These are phyloP conservation scores for Lycocorax pyrrhopterus DNA, from an alignment of 2,113 vertebrate genomes.

Conservation along the genomic window DNA sequence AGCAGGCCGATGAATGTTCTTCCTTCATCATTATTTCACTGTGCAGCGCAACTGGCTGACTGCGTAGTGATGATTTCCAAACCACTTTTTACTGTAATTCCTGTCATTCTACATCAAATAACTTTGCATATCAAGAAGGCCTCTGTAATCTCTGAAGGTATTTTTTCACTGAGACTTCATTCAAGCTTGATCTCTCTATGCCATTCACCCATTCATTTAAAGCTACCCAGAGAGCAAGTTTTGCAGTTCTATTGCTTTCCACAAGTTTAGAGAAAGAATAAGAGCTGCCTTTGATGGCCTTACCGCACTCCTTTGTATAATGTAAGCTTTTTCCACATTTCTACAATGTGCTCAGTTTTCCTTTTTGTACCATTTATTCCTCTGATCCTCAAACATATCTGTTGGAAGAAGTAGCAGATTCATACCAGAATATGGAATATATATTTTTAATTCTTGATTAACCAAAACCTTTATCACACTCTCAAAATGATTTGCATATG, in stretches of 20 bases:
- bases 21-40: not conserved
- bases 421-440: not conserved
- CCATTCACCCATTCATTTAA: not conserved
- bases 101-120: slow-evolving; percentile 5
- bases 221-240: not conserved
- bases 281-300: not conserved
- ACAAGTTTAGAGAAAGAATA: not conserved
- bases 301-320: not conserved
- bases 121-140: not conserved
- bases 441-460: slow-evolving; percentile 1
- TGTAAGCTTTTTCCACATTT: not conserved
- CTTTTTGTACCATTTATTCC: not conserved
- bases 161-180: not conserved
- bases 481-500: not conserved
- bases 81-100: not conserved
- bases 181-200: not conserved
- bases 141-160: not conserved
- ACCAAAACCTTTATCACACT: not conserved
- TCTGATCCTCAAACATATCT: not conserved
- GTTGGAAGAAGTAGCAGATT: not conserved
- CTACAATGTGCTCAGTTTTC: not conserved
- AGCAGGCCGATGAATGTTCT: not conserved
- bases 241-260: not conserved
- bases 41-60: not conserved
- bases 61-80: not conserved